Conservation (phyloP, 2,113 vertebrate genomes). For the Dermatemys mawii region DNA sequence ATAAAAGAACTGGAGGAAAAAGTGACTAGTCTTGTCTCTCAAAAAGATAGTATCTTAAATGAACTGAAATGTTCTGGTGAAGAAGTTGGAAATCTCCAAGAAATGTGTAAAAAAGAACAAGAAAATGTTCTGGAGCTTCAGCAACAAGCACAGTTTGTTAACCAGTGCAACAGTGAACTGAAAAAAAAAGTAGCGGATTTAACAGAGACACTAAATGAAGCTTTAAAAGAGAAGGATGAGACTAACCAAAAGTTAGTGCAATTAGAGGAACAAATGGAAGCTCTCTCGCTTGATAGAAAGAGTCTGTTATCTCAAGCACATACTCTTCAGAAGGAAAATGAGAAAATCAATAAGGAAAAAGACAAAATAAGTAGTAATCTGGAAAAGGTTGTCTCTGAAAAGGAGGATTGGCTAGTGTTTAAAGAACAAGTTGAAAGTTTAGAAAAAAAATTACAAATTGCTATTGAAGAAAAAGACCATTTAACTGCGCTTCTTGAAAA, state of each 20-base stretch:
- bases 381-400: conserved; percentile 59
- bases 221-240: conserved; percentile 67
- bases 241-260: conserved; percentile 61
- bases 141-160: conserved; percentile 68
- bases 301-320: conserved; percentile 65
- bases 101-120: conserved; percentile 67
- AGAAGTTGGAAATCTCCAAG: conserved; percentile 74
- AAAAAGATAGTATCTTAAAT: conserved; percentile 71
- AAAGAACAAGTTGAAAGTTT: conserved; percentile 69
- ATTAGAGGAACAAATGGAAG: conserved; percentile 77
- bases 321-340: conserved; percentile 75
- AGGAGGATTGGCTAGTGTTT: conserved; percentile 42
- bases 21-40: conserved; percentile 68
- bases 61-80: conserved; percentile 74
- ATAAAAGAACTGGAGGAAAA: conserved; percentile 80
- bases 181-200: conserved; percentile 78
- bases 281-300: conserved; percentile 73
- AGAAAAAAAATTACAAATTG: conserved; percentile 68
- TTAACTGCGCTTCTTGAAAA: conserved; percentile 68
- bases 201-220: conserved; percentile 67
- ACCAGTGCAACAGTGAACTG: conserved; percentile 74
- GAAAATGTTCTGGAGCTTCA: conserved; percentile 67
- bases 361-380: conserved; percentile 63
- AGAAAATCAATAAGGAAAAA: conserved; percentile 73
- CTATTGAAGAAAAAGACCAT: conserved; percentile 69